Evolutionary conservation across 1,140 invertebrate species (phyloP), one percentile per base, ranked within the genome.

Genomic region (Drosophila parvula): DNA sequence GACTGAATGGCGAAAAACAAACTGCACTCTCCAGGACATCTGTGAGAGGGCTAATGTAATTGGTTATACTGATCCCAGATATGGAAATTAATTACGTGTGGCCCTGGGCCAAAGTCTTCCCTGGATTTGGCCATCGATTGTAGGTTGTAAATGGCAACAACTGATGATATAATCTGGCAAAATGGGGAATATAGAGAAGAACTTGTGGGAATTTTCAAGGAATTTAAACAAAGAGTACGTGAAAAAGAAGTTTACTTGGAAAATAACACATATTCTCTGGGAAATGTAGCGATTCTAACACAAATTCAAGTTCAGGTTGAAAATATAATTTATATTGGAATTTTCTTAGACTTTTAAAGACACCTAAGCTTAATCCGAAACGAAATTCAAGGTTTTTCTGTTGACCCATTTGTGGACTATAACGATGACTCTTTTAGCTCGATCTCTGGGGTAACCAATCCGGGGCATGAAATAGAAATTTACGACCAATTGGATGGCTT

Each of bases 401-500:
- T 0, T 50, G 48, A 50, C 48, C 48, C 30, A 50, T 32, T 50
- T 50, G 3, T 9, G 5, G 0, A 50, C 8, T 27, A 50, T 16
- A 7, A 30, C 28, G 47, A 48, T 48, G 50, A 22, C 50, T 22
- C 5, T 22, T 53, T 3, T 2, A 22, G 16, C 12, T 32, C 50
- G 14, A 27, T 27, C 55, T 34, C 36, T 27, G 55, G 8, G 53
- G 22, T n/a, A 38, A 12, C n/a, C 32, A 12, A 12, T 34, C 38
- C 45, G 16, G 7, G 22, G 50, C 56, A 36, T 27, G 56, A 27
- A 34, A 51, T 61, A 41, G 32, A 71, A 61, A 73, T 73, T 74
- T 53, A 47, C 70, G 56, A 74, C 9, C 41, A 59, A 58, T 60
- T 43, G 47, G 67, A 45, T 53, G 61, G 75, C 59, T 75, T 83